phyloP scores from a whole-genome alignment of 2,888 invertebrate genomes.

The Stenurella melanura region DNA sequence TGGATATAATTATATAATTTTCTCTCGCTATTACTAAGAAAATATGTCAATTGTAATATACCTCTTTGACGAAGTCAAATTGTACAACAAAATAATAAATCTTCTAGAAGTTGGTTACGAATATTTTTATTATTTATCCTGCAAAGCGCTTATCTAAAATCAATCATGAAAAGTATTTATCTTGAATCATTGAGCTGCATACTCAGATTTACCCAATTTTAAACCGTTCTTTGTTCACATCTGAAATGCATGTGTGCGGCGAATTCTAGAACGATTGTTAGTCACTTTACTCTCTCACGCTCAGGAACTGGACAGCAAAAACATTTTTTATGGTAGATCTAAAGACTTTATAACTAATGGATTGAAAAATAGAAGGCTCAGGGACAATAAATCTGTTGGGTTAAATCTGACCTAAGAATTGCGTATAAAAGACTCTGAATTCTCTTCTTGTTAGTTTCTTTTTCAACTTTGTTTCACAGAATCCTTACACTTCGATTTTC shows the following conservation, averaged over 20 bases:
- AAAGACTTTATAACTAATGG: slow-evolving; percentile 22
- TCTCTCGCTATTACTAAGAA: too few relatives aligned
- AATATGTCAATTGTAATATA: too few relatives aligned
- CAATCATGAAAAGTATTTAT: neutral
- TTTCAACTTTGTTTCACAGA: neutral
- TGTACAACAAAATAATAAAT: neutral
- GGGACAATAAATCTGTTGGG: slow-evolving; percentile 16
- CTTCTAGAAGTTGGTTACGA: neutral
- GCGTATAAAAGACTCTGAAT: neutral
- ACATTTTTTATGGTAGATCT: slow-evolving; percentile 2
- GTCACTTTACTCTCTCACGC: neutral
- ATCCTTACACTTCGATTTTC: too few relatives aligned
- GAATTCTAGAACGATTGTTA: neutral
- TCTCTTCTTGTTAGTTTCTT: neutral
- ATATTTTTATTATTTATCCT: neutral
- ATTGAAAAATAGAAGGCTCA: neutral
- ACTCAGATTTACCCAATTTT: neutral
- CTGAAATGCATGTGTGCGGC: neutral
- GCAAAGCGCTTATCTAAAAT: neutral
- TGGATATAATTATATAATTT: too few relatives aligned
- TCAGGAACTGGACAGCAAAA: neutral
- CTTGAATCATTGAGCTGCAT: neutral
- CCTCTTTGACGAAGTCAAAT: neutral
- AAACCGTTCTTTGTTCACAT: neutral
- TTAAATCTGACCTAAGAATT: neutral